phyloP scores from a whole-genome alignment of 2,888 invertebrate genomes.

The Herminia tarsipennalis region DNA sequence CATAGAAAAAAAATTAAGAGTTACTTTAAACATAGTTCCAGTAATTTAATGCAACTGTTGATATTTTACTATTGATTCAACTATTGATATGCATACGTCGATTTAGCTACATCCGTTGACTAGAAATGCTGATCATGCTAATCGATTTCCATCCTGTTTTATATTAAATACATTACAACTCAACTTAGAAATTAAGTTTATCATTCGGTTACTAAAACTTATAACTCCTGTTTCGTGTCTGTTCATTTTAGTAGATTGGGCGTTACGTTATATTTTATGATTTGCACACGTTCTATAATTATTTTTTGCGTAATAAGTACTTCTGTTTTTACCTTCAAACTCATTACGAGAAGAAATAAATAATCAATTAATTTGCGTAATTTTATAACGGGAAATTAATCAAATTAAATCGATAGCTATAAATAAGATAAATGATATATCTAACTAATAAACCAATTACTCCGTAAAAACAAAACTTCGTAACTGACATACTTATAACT shows the following conservation, averaged over 20 bases:
- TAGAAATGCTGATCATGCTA: constrained; percentile 3
- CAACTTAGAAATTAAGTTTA: constrained; percentile 1
- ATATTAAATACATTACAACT: no score
- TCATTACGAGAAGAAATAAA: no score
- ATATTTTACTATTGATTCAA: constrained; percentile 3
- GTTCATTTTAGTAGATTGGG: no score
- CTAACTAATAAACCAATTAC: not conserved
- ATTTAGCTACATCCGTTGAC: constrained; percentile 5
- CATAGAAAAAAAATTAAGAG: not conserved
- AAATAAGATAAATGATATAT: not conserved
- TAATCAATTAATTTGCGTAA: constrained; percentile 1
- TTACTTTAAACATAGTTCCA: no score
- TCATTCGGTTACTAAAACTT: no score
- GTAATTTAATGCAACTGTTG: no score
- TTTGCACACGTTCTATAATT: no score
- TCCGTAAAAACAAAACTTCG: not conserved
- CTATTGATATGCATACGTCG: constrained; percentile 5
- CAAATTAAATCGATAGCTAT: not conserved
- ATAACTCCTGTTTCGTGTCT: no score
- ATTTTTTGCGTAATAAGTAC: no score
- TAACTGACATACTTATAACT: not conserved
- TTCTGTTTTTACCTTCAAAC: no score
- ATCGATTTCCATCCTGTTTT: constrained; percentile 6
- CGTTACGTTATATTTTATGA: no score
- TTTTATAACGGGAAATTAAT: constrained; percentile 1